These are phyloP conservation scores for Parnassius orleans DNA, from an alignment of 2,888 invertebrate species.

Conservation along the genomic window DNA sequence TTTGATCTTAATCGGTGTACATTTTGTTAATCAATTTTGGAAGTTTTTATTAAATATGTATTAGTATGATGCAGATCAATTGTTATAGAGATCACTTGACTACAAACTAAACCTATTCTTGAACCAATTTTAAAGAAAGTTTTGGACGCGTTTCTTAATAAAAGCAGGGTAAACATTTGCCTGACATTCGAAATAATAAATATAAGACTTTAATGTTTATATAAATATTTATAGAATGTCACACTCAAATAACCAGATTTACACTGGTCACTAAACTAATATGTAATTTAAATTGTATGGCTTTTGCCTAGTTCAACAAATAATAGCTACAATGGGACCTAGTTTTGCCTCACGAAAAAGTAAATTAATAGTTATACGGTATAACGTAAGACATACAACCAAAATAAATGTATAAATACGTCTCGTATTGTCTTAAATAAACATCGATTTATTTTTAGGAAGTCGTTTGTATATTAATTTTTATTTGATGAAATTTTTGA, in stretches of 20 bases:
- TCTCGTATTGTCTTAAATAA: constrained; percentile 12
- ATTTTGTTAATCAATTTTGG: no score
- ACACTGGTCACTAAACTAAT: constrained; percentile 35
- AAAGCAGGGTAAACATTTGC: constrained; percentile 74
- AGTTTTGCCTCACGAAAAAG: constrained; percentile 34
- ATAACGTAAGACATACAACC: constrained; percentile 22
- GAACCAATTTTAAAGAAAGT: constrained; percentile 61
- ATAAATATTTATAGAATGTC: constrained; percentile 32
- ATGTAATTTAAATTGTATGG: constrained; percentile 32
- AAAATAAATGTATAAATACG: constrained; percentile 23
- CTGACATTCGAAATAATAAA: constrained; percentile 62
- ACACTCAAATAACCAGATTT: constrained; percentile 33
- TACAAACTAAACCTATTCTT: constrained; percentile 41
- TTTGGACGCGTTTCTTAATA: constrained; percentile 64
- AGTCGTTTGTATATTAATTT: background rate
- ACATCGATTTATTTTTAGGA: constrained; percentile 3
- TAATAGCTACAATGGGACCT: constrained; percentile 39
- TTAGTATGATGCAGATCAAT: constrained; percentile 28
- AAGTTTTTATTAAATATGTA: no score
- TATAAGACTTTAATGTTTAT: constrained; percentile 53
- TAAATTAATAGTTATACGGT: constrained; percentile 19
- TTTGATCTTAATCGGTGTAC: background rate
- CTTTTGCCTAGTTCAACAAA: constrained; percentile 38
- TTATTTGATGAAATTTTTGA: no score
- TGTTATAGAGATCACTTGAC: constrained; percentile 12